Evolutionary conservation across 2,113 vertebrate species (phyloP).

Genomic region (Odobenus rosmarus): DNA sequence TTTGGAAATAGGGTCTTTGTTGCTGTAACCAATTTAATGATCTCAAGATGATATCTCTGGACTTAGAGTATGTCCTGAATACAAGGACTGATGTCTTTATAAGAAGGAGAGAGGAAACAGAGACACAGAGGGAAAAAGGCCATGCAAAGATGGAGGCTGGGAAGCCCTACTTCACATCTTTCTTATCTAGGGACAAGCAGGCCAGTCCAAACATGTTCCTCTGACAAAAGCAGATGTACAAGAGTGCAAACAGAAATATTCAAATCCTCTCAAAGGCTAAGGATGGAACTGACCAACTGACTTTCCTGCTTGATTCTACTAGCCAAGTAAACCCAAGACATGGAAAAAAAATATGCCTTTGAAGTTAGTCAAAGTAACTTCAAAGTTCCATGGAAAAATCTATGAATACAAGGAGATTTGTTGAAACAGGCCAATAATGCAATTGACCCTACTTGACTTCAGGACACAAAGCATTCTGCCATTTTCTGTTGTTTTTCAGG

Average conservation of each 20-base stretch:
- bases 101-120: background rate
- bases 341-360: background rate
- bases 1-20: background rate
- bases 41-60: background rate
- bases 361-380: background rate
- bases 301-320: background rate
- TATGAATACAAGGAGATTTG: background rate
- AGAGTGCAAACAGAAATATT: background rate
- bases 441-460: background rate
- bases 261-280: background rate
- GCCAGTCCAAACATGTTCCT: background rate
- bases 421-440: background rate
- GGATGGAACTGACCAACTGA: background rate
- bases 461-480: background rate
- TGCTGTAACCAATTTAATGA: background rate
- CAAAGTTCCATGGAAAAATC: background rate
- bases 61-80: background rate
- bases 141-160: background rate
- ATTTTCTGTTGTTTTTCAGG: background rate
- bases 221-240: background rate
- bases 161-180: background rate
- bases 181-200: background rate
- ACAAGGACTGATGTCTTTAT: background rate
- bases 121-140: background rate
- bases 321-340: background rate